phyloP scores from a whole-genome alignment of 2,797 vertebrate species.

The Acanthis flammea region DNA sequence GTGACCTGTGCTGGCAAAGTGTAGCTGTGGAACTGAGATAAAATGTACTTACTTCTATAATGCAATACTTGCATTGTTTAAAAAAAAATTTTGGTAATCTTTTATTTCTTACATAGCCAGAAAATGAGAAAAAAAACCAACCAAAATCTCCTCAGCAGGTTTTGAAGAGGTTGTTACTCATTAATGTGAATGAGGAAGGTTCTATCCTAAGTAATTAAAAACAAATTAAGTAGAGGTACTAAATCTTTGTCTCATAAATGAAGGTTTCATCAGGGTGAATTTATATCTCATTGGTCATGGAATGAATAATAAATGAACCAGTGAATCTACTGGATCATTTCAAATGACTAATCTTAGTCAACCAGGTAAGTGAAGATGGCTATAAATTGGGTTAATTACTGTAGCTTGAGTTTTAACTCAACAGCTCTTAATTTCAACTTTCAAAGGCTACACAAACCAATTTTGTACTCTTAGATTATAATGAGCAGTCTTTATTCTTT shows the following conservation, averaged over 20 bases:
- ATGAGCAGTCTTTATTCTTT: slow-evolving; percentile 86
- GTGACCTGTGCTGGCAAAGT: background rate
- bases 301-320: slow-evolving; percentile 70
- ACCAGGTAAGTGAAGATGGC: slow-evolving; percentile 77
- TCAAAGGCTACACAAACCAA: slow-evolving; percentile 85
- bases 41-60: background rate
- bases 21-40: background rate
- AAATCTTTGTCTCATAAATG: slow-evolving; percentile 2
- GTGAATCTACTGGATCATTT: slow-evolving; percentile 75
- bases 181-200: background rate
- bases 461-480: slow-evolving; percentile 86
- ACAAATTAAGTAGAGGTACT: slow-evolving; percentile 2
- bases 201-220: slow-evolving; percentile 22
- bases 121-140: fast-evolving
- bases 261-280: slow-evolving; percentile 11
- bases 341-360: slow-evolving; percentile 79
- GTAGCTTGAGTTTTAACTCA: slow-evolving; percentile 81
- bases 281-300: slow-evolving; percentile 45
- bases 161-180: background rate
- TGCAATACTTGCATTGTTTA: background rate
- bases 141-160: background rate
- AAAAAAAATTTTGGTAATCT: background rate
- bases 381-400: slow-evolving; percentile 85
- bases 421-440: slow-evolving; percentile 81
- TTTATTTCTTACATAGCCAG: background rate